Evolutionary conservation across 1,140 invertebrate species (phyloP).

Genomic region (Chironomus striatipennis): DNA sequence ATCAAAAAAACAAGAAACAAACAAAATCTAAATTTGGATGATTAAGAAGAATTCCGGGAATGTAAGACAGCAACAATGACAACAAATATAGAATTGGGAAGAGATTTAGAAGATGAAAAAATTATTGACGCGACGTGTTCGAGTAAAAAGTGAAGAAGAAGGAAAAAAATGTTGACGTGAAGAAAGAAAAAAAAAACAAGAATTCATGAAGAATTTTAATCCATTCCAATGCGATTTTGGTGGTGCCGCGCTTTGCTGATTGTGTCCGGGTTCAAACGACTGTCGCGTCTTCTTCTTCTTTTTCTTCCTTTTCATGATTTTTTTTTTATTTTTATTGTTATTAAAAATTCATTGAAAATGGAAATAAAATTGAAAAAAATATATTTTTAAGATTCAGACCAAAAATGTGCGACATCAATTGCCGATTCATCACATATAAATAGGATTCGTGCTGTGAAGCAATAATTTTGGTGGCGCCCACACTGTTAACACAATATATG

Average conservation of each 20-base stretch:
- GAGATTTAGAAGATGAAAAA: no score
- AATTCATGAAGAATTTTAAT: background rate
- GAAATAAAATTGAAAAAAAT: background rate
- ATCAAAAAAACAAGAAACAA: background rate
- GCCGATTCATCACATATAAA: background rate
- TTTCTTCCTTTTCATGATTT: background rate
- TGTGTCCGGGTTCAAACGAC: background rate
- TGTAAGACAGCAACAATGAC: no score
- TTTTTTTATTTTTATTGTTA: background rate
- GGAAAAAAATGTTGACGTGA: background rate
- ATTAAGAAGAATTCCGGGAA: no score
- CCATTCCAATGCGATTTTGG: background rate
- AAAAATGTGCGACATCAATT: background rate
- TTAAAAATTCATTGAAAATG: no score
- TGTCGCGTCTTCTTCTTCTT: background rate
- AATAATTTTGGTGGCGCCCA: conserved; percentile 5
- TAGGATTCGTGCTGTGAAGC: background rate
- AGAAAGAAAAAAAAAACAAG: background rate
- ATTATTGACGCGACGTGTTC: background rate
- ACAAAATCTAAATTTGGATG: no score
- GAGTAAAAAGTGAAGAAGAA: background rate
- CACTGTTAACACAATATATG: background rate
- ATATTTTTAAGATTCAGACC: background rate
- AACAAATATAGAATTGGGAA: no score
- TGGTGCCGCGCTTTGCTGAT: background rate